Base-by-base conservation (phyloP, 2,888 invertebrate genomes). In the Galerucella pusilla region DNA sequence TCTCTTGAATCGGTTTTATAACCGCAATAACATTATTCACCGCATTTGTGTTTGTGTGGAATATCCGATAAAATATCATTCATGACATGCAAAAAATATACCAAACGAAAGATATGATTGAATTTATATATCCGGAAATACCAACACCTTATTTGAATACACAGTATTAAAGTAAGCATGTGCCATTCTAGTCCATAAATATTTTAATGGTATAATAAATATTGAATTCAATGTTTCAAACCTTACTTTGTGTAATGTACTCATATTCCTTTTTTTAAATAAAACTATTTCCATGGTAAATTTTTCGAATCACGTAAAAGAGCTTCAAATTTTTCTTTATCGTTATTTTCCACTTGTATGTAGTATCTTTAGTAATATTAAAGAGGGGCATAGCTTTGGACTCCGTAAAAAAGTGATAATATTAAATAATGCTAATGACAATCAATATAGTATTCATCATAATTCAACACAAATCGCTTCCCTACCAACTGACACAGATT, bases 111-210 rank as follows among this genome's bases (percentile, higher is more conserved):
- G 28, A 61, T 35, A 61, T 12, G 61, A 61, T 61, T 35, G n/a
- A 61, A 61, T 61, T 61, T 61, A 20, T 61, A 61, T 61, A 35
- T 61, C 61, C 28, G 61, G 12, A 61, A 61, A 57, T 57, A 20
- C 16, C n/a, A 57, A 57, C 52, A 52, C 52, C 52, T 52, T 52
- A 52, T 52, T 52, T 52, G n/a, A 57, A 57, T 57, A 57, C 16
- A 16, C 57, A 57, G 16, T 57, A 52, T 52, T 52, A n/a, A 52
- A 52, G 52, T 14, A n/a, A 14, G 52, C 52, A 14, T 49, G 46
- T 49, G 46, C 46, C 12, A 11, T 49, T 49, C 12, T 49, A 49
- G 12, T 1, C 2, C 46, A 52, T 52, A n/a, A 52, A 52, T 52
- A 52, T 12, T 52, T 52, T 4, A 52, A 6, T n/a, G 6, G 6